Percentiles rank a stretch among this genome's conserved stretches.
These are phyloP conservation scores for Dynastes grantii DNA, from an alignment of 2,888 invertebrate species.

Conservation along the genomic window DNA sequence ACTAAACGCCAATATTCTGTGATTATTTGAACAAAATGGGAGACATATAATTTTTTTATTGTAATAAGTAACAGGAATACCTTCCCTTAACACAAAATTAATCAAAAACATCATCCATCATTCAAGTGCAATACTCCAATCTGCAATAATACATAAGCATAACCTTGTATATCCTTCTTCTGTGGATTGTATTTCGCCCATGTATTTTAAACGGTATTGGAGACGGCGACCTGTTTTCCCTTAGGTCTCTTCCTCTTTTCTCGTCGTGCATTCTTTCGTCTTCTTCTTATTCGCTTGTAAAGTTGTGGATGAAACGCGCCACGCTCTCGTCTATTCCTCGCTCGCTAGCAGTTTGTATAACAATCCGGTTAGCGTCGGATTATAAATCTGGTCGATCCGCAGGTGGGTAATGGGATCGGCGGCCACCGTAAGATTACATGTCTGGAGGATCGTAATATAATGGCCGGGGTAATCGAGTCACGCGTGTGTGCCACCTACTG, in stretches of 20 bases:
- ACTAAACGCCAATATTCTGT: no score
- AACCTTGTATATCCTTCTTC: neutral
- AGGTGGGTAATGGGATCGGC: conserved; percentile 64
- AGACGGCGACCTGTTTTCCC: neutral
- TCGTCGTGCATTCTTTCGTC: conserved; percentile 14
- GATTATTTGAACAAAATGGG: no score
- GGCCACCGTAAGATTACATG: conserved; percentile 69
- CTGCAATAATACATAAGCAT: no score
- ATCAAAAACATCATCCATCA: no score
- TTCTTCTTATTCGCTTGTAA: conserved; percentile 53
- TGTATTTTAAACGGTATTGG: conserved; percentile 15
- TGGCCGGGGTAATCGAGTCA: conserved; percentile 68
- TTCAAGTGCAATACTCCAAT: no score
- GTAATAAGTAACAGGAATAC: no score
- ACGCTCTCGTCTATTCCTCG: neutral
- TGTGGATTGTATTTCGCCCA: neutral
- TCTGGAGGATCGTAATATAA: conserved; percentile 69
- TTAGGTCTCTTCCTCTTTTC: conserved; percentile 1
- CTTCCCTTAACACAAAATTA: neutral
- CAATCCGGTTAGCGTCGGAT: conserved; percentile 63
- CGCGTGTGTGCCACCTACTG: conserved; percentile 62
- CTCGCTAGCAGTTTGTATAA: conserved; percentile 57
- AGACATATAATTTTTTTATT: no score
- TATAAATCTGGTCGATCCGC: conserved; percentile 66
- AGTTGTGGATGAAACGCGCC: conserved; percentile 57